Percentiles rank a stretch among this genome's conserved stretches.
These are phyloP conservation scores for Aromia moschata DNA, from an alignment of 2,888 invertebrate genomes.

Conservation along the genomic window DNA sequence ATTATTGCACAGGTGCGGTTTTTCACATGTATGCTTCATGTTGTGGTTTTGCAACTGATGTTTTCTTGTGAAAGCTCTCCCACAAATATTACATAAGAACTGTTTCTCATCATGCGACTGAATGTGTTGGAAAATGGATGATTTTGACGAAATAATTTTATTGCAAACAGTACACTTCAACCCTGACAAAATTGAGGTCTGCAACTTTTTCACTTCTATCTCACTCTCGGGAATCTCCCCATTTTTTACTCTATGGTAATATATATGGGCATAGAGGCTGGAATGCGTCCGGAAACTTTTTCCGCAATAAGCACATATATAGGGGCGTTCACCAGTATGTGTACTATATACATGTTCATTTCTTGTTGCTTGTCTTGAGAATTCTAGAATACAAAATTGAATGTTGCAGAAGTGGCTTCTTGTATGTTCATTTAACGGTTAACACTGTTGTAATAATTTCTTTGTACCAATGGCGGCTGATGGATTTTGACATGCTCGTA, in stretches of 20 bases:
- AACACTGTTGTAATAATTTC: too few relatives aligned
- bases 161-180: conserved; percentile 30
- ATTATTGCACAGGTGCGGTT: conserved; percentile 47
- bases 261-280: conserved; percentile 1
- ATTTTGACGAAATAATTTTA: conserved; percentile 37
- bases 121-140: conserved; percentile 42
- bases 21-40: conserved; percentile 50
- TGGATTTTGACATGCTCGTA: too few relatives aligned
- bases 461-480: too few relatives aligned
- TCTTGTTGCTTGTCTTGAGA: conserved; percentile 34
- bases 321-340: conserved; percentile 8
- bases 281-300: conserved; percentile 8
- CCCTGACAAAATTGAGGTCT: conserved; percentile 10
- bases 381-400: conserved; percentile 31
- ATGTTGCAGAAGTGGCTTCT: too few relatives aligned
- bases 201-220: not conserved
- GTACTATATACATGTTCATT: conserved; percentile 35
- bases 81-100: conserved; percentile 46
- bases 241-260: conserved; percentile 20
- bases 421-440: too few relatives aligned
- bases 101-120: conserved; percentile 45
- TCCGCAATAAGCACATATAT: conserved; percentile 11
- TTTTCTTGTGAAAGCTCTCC: conserved; percentile 45
- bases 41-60: conserved; percentile 43
- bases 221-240: conserved; percentile 14